These are phyloP conservation scores for Apantesis nais DNA, from an alignment of 2,888 invertebrate genomes.

Conservation along the genomic window DNA sequence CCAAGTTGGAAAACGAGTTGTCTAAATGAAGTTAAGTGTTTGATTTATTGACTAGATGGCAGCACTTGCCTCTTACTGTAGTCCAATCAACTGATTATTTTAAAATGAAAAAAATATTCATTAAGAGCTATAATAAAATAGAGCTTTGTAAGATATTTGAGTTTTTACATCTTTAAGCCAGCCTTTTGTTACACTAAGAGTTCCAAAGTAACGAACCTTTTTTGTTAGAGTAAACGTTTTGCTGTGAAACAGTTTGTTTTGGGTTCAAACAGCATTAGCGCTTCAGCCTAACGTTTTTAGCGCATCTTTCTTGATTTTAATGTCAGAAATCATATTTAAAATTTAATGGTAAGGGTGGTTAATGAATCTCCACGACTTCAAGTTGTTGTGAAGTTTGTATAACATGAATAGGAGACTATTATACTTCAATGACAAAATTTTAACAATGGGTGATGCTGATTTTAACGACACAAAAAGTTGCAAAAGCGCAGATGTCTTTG, in stretches of 20 bases:
- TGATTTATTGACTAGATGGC: neutral
- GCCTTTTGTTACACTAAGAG: neutral
- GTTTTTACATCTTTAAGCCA: neutral
- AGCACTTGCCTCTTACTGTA: neutral
- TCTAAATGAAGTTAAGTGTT: neutral
- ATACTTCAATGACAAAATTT: constrained; percentile 1
- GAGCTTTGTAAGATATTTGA: neutral
- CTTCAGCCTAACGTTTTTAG: neutral
- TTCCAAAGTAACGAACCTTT: neutral
- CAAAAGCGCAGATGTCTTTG: constrained; percentile 3
- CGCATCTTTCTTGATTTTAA: neutral
- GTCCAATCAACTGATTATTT: neutral
- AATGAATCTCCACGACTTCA: neutral
- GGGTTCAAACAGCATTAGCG: neutral
- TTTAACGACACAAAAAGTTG: neutral
- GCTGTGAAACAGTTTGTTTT: neutral
- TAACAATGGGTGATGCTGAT: constrained; percentile 5
- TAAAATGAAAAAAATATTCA: too few species aligned
- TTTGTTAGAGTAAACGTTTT: neutral
- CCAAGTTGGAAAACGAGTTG: neutral
- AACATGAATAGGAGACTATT: neutral
- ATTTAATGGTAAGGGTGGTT: neutral
- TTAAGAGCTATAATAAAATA: neutral
- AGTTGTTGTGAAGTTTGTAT: neutral
- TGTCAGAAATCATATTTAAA: neutral